Evolutionary conservation across 2,797 vertebrate species (phyloP), one percentile per base, ranked within the genome.

Genomic region (Phaenicophaeus curvirostris): DNA sequence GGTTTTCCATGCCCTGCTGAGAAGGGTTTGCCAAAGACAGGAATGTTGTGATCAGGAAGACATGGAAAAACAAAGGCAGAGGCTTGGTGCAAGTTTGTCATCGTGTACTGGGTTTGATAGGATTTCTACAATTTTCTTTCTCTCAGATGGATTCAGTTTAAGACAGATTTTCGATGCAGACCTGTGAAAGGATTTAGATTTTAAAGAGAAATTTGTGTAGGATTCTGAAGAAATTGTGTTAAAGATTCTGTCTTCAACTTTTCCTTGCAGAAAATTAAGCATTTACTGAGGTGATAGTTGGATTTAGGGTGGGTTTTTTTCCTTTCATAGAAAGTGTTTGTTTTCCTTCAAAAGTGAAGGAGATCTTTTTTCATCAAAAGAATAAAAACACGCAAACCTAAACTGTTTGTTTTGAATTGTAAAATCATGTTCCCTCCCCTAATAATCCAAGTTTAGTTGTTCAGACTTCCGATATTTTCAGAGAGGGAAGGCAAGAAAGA

Each of bases 21-120:
- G 71, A 75, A 81, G 72, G 35, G 24, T 66, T 94, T 92, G 63
- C 73, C 59, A 84, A 35, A 35, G 63, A 74, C 7, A 61, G 57
- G 54, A 57, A 66, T 89, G 21, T 33, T 89, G 61, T 81, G 37
- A 90, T 85, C 63, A 72, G 92, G 92, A 93, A 37, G 50, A 83
- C 25, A 10, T 33, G n/a, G 59, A 41, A 74, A 94, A 94, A 71
- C n/a, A 92, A 53, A 46, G 87, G 51, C 31, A 41, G 51, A 78
- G 31, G n/a, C 42, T 87, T 75, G n/a, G 21, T 81, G 17, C 63
- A 84, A 93, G 33, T 77, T 90, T 84, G 15, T 66, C 16, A 25
- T 75, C 78, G 28, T 84, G 16, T 69, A 10, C 54, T 54, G 18
- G 13, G 5, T 55, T 87, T 78, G 66, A 48, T 44, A 80, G 44